Conservation (phyloP, 2,113 vertebrate genomes). For the Serinus canaria region DNA sequence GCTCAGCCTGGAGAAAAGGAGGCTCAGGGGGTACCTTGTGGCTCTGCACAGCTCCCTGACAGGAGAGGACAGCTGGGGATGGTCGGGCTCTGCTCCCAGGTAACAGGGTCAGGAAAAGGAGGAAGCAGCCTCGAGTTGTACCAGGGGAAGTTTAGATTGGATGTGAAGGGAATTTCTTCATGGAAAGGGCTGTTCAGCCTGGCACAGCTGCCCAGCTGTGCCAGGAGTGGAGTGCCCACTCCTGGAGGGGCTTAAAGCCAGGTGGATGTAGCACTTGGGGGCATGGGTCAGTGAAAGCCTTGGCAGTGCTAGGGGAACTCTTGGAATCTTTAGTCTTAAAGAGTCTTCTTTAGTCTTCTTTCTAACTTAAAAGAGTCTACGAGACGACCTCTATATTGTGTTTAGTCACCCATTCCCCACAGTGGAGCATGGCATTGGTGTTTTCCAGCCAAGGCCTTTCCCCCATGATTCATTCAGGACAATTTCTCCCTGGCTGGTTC, state of each 20-base stretch:
- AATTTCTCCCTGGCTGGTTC: background rate
- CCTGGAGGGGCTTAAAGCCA: background rate
- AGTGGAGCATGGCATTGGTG: rapidly evolving
- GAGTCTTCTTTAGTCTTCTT: background rate
- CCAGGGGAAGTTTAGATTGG: background rate
- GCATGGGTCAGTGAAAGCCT: background rate
- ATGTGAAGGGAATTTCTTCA: background rate
- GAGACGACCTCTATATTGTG: rapidly evolving
- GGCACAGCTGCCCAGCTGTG: background rate
- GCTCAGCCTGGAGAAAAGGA: background rate
- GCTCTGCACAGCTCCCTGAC: background rate
- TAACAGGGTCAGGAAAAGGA: background rate
- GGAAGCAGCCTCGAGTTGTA: background rate
- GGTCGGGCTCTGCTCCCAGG: background rate
- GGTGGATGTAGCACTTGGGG: background rate
- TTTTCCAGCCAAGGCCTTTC: background rate
- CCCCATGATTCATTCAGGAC: background rate
- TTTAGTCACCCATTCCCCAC: background rate
- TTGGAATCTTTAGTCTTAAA: rapidly evolving
- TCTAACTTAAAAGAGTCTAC: background rate
- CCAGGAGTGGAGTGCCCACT: no score
- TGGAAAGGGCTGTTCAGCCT: background rate
- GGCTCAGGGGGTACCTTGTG: background rate
- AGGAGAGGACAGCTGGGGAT: rapidly evolving
- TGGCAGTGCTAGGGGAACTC: background rate